Evolutionary conservation across 1,140 invertebrate species (phyloP).

Genomic region (Sitobion miscanthi): DNA sequence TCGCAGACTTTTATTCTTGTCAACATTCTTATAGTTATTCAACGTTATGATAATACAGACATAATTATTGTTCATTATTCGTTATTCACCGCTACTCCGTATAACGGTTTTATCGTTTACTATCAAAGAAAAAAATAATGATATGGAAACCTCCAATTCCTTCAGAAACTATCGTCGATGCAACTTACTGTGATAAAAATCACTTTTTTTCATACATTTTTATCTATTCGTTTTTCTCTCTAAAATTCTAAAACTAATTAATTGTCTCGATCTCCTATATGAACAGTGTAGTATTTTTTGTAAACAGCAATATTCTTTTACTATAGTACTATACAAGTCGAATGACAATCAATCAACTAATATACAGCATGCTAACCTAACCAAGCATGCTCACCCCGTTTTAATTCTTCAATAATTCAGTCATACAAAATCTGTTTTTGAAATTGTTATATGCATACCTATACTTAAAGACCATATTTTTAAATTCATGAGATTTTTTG

Average conservation of each 20-base stretch:
- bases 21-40: neutral
- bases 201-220: neutral
- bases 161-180: neutral
- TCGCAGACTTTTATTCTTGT: neutral
- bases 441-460: no score
- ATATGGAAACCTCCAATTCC: neutral
- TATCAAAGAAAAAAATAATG: neutral
- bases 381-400: no score
- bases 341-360: neutral
- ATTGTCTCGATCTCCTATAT: neutral
- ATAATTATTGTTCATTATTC: neutral
- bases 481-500: no score
- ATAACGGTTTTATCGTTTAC: neutral
- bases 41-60: neutral
- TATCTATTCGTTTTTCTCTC: neutral
- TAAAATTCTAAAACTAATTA: neutral
- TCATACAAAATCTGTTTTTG: no score
- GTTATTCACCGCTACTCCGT: neutral
- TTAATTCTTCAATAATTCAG: no score
- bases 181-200: neutral
- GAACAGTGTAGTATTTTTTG: neutral
- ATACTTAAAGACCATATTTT: no score
- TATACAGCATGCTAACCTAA: no score
- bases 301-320: neutral
- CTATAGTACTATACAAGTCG: neutral